phyloP scores from a whole-genome alignment of 2,888 invertebrate species.

The Sthenelais limicola region DNA sequence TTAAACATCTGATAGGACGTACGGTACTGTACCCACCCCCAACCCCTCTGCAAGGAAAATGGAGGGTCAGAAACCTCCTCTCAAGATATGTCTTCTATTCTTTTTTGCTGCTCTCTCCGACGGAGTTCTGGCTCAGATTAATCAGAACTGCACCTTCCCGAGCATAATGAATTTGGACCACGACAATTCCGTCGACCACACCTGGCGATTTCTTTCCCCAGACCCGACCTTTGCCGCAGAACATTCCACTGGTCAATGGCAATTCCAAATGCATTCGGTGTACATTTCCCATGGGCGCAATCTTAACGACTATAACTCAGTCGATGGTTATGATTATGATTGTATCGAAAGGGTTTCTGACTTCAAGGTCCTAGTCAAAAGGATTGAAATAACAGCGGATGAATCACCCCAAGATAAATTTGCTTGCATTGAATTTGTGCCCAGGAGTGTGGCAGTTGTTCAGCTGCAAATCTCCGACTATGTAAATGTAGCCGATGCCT shows the following conservation, averaged over 20 bases:
- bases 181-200: conserved; percentile 7
- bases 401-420: not conserved
- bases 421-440: conserved; percentile 8
- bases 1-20: too few relatives aligned
- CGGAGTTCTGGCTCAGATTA: not conserved
- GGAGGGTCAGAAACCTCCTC: too few relatives aligned
- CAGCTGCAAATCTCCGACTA: conserved; percentile 4
- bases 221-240: not conserved
- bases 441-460: not conserved
- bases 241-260: conserved; percentile 20
- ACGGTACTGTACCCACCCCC: too few relatives aligned
- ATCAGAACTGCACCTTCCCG: conserved; percentile 18
- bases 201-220: conserved; percentile 17
- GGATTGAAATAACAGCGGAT: too few relatives aligned
- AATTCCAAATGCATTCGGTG: not conserved
- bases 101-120: too few relatives aligned
- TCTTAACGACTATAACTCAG: conserved; percentile 19
- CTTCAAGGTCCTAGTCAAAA: conserved; percentile 6
- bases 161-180: not conserved
- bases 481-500: not conserved
- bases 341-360: conserved; percentile 13
- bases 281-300: conserved; percentile 23
- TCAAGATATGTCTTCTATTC: too few relatives aligned
- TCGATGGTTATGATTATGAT: conserved; percentile 17
- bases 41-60: too few relatives aligned